Conservation (phyloP, 2,888 invertebrate species). For the Luperina testacea region DNA sequence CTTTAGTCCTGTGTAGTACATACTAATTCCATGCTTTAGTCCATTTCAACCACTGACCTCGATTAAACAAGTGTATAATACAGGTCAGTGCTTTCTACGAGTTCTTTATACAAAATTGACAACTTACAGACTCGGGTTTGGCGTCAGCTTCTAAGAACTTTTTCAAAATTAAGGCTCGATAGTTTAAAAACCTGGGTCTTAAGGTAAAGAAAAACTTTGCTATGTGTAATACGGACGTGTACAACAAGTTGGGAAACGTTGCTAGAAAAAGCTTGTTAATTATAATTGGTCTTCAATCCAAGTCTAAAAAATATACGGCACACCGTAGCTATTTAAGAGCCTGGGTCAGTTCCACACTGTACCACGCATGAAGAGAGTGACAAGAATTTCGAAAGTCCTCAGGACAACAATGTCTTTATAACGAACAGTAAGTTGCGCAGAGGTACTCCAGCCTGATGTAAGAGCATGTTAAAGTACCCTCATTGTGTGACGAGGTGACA, state of each 20-base stretch:
- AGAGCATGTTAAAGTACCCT: conserved; percentile 70
- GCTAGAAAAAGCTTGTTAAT: background rate
- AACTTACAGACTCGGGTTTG: too few relatives aligned
- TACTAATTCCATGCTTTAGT: background rate
- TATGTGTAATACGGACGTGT: too few relatives aligned
- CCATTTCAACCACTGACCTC: background rate
- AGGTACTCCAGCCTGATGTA: conserved; percentile 66
- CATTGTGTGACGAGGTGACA: conserved; percentile 74
- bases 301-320: background rate
- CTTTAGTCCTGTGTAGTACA: background rate
- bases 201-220: background rate
- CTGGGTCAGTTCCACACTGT: conserved; percentile 36
- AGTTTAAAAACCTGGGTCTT: background rate
- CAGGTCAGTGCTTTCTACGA: background rate
- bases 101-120: background rate
- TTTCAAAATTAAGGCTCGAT: background rate
- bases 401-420: conserved; percentile 75
- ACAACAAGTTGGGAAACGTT: background rate
- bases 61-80: too few relatives aligned
- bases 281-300: background rate
- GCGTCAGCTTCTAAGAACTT: too few relatives aligned
- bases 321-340: background rate
- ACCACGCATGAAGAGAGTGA: conserved; percentile 38
- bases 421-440: conserved; percentile 69
- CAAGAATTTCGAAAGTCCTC: conserved; percentile 58